phyloP scores from a whole-genome alignment of 2,888 invertebrate genomes.

The Drosophila putrida region DNA sequence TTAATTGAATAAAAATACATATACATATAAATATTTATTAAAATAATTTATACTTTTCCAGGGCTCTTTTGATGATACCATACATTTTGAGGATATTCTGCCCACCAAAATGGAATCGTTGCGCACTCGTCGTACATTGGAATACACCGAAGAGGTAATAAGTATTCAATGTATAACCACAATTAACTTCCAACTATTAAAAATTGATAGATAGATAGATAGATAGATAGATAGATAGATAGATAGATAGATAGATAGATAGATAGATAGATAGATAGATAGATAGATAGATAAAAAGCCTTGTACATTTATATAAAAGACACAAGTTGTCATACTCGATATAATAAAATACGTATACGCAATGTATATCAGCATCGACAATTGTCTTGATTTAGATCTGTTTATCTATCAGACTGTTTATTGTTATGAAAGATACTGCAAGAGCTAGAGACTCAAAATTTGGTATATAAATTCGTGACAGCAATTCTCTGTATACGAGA shows the following conservation, averaged over 20 bases:
- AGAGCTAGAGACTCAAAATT: neutral
- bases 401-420: too few species aligned
- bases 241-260: too few species aligned
- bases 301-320: neutral
- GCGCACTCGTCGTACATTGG: slow-evolving; percentile 75
- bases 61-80: slow-evolving; percentile 90
- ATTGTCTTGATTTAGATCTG: too few species aligned
- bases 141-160: slow-evolving; percentile 80
- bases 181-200: neutral
- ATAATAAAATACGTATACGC: too few species aligned
- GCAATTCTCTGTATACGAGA: too few species aligned
- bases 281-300: too few species aligned
- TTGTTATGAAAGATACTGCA: neutral
- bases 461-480: neutral
- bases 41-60: slow-evolving; percentile 64
- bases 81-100: slow-evolving; percentile 87
- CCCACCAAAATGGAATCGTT: slow-evolving; percentile 85
- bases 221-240: too few species aligned
- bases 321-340: too few species aligned
- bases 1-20: neutral
- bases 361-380: too few species aligned
- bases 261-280: too few species aligned
- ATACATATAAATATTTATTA: neutral
- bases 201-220: too few species aligned
- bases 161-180: neutral